A percentile compares a stretch with the other conserved stretches of the same genome.
These are phyloP conservation scores for Polyodon spathula DNA, from an alignment of 2,113 vertebrate genomes.

Conservation along the genomic window DNA sequence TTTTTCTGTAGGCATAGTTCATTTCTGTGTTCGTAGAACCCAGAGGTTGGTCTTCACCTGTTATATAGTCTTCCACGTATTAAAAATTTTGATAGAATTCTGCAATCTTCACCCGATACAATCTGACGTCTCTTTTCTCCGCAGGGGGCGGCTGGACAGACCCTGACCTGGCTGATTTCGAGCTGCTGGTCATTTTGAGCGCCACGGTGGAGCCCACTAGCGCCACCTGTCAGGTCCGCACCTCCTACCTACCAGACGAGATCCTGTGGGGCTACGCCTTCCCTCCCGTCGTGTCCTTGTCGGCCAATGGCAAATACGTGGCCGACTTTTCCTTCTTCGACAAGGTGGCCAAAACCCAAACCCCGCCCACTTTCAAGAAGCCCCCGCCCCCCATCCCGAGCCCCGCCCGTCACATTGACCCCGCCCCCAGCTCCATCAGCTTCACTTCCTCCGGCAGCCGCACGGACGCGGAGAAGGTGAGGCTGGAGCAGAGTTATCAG, in stretches of 20 bases:
- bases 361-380: constrained; percentile 42
- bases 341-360: constrained; percentile 69
- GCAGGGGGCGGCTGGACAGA: constrained; percentile 47
- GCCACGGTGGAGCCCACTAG: constrained; percentile 88
- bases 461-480: constrained; percentile 65
- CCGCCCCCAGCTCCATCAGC: constrained; percentile 30
- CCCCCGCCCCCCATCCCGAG: constrained; percentile 34
- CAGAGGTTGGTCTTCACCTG: too few relatives aligned
- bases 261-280: constrained; percentile 91
- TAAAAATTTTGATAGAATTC: too few relatives aligned
- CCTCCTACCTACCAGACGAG: constrained; percentile 85
- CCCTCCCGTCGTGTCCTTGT: constrained; percentile 78
- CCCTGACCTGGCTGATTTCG: constrained; percentile 77
- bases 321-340: constrained; percentile 91
- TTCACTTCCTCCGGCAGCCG: constrained; percentile 31
- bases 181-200: constrained; percentile 85
- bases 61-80: too few relatives aligned
- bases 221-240: constrained; percentile 85
- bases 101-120: too few relatives aligned
- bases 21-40: too few relatives aligned
- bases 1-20: too few relatives aligned
- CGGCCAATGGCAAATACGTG: constrained; percentile 77
- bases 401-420: constrained; percentile 14
- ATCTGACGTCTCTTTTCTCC: background rate
- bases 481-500: constrained; percentile 68